Conservation (phyloP, 1,140 invertebrate species). For the Himalopsyche phryganea region DNA sequence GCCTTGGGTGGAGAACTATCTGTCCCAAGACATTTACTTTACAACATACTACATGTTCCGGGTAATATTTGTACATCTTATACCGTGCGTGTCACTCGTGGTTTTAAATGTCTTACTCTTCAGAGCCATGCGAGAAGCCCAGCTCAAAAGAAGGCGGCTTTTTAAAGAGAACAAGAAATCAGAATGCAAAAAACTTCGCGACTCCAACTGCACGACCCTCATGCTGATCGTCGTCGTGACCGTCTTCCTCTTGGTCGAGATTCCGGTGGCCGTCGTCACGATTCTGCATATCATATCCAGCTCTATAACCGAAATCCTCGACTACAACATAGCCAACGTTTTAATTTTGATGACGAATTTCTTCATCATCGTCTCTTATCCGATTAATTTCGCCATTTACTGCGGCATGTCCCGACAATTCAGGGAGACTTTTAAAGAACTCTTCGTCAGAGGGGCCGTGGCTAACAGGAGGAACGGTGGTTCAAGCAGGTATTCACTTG, state of each 20-base stretch:
- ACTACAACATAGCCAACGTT: constrained; percentile 78
- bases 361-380: constrained; percentile 87
- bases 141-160: constrained; percentile 72
- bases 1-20: constrained; percentile 61
- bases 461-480: constrained; percentile 61
- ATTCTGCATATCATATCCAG: constrained; percentile 79
- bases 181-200: constrained; percentile 78
- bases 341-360: constrained; percentile 87
- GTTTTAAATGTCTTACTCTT: constrained; percentile 87
- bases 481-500: constrained; percentile 71
- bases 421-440: constrained; percentile 86
- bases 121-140: constrained; percentile 76
- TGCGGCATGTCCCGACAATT: constrained; percentile 94
- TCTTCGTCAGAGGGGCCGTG: constrained; percentile 68
- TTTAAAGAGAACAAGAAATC: constrained; percentile 81
- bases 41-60: constrained; percentile 80
- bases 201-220: constrained; percentile 87
- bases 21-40: constrained; percentile 72
- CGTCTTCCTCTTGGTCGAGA: constrained; percentile 86
- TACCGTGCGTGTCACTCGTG: constrained; percentile 85
- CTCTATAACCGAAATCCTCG: constrained; percentile 65
- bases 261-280: constrained; percentile 85
- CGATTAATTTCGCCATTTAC: constrained; percentile 93
- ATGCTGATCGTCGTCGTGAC: constrained; percentile 95
- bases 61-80: constrained; percentile 84